Percentiles rank a stretch among this genome's conserved stretches.
Conservation (phyloP, 2,113 vertebrate species). For the Romanogobio albipinnatus region DNA sequence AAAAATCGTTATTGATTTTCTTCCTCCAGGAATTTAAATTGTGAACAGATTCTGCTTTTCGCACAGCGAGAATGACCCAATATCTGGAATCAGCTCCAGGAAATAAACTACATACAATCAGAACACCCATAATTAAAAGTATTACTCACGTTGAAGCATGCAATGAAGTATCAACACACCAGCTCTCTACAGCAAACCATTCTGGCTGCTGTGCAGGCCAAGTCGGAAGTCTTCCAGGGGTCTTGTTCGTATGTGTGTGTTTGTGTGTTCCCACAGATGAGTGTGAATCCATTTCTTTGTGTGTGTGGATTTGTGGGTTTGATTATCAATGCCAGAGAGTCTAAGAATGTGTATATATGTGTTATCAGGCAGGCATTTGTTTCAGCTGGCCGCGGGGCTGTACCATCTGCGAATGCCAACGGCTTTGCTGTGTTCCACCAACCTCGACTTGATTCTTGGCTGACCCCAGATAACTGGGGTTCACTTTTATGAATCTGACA, state of each 20-base stretch:
- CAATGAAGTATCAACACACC: constrained; percentile 70
- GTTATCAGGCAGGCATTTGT: constrained; percentile 22
- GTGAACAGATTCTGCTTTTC: constrained; percentile 68
- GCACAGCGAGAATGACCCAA: constrained; percentile 70
- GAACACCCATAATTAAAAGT: constrained; percentile 78
- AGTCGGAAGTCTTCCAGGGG: constrained; percentile 57
- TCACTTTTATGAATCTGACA: constrained; percentile 76
- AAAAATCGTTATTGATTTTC: constrained; percentile 58
- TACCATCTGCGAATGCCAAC: constrained; percentile 35
- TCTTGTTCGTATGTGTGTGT: constrained; percentile 35
- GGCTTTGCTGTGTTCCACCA: constrained; percentile 26
- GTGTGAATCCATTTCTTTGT: constrained; percentile 39
- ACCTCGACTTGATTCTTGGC: constrained; percentile 62
- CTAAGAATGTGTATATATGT: constrained; percentile 8
- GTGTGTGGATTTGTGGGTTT: constrained; percentile 32
- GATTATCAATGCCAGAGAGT: constrained; percentile 1
- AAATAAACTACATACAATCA: constrained; percentile 68
- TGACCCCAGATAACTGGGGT: constrained; percentile 70
- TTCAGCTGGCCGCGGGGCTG: not conserved
- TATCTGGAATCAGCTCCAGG: constrained; percentile 69
- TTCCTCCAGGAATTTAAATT: constrained; percentile 67
- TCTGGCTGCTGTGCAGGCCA: constrained; percentile 58
- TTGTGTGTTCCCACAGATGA: constrained; percentile 33
- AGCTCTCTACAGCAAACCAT: constrained; percentile 67
- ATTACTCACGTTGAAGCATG: constrained; percentile 75